Base-by-base conservation (phyloP, 1,140 invertebrate genomes). In the Drosophila oshimai region DNA sequence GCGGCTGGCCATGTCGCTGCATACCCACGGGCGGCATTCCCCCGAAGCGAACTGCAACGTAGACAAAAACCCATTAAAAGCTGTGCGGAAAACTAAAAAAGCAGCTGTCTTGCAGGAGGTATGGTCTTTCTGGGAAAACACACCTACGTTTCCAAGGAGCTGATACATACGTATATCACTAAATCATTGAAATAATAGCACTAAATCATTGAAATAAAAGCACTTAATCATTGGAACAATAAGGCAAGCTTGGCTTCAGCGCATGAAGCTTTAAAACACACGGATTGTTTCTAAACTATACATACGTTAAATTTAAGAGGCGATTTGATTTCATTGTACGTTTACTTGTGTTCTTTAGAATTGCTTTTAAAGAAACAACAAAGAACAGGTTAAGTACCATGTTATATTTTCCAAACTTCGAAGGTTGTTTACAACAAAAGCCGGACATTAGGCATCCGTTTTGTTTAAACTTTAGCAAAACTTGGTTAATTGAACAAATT, bases 1-100 rank as follows among this genome's bases (percentile, higher is more conserved):
- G 90, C 31, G 90, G 90, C 36, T 90, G 89, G 10, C 89, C 89
- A 61, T 91, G 90, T 4, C 90, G 74, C 37, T 90, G 90, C 86
- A 91, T 90, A 12, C 75, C 83, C 17, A 86, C 79, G 6, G 89
- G 90, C 34, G 84, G 84, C 77, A 90, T 81, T 42, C 75, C 89
- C 24, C 81, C 80, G 61, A 90, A 91, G 20, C 90, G 89, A 31
- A 90, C 90, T 90, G 62, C 28, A 68, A 71, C 29, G 53, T 13
- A 39, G 13, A 36, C n/a, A 47, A 15, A 53, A 62, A 29, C 20
- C 20, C 17, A 62, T 29, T 50, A 39, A 45, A 62, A 60, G 20
- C 15, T 62, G 53, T 42, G 5, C 18, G 12, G 17, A 37, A 58
- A 51, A 49, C 26, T 7, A 26, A 29, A 45, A 42, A 12, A 13